Conservation (phyloP, 2,888 invertebrate species). For the Aphodius granarius region DNA sequence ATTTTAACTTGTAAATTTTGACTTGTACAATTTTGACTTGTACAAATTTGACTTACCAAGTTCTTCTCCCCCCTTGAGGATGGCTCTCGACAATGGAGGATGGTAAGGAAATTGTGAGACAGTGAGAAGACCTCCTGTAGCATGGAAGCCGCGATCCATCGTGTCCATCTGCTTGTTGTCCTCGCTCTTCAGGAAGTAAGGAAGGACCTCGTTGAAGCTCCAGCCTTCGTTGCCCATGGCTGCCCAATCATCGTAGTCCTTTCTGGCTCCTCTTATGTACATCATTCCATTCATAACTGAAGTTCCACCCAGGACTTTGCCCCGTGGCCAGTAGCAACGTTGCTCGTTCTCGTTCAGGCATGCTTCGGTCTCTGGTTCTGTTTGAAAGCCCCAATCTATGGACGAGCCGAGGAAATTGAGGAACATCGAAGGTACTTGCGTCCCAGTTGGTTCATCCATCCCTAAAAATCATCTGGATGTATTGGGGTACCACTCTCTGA, state of each 20-base stretch:
- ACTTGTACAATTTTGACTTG: too few relatives aligned
- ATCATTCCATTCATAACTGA: conserved; percentile 96
- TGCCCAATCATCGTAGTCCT: conserved; percentile 89
- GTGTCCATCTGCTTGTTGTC: conserved; percentile 72
- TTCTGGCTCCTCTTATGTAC: conserved; percentile 86
- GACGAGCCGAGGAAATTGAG: conserved; percentile 83
- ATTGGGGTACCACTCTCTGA: too few relatives aligned
- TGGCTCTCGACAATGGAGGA: conserved; percentile 77
- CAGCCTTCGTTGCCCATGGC: conserved; percentile 84
- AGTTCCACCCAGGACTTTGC: conserved; percentile 88
- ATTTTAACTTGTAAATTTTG: too few relatives aligned
- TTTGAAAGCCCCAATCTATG: conserved; percentile 86
- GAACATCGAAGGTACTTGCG: conserved; percentile 89
- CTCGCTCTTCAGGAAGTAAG: conserved; percentile 86
- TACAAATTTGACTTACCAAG: conserved; percentile 63
- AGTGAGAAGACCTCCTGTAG: conserved; percentile 74
- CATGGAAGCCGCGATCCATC: conserved; percentile 78
- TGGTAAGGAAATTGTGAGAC: conserved; percentile 85
- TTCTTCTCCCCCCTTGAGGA: conserved; percentile 78
- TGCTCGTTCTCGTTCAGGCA: conserved; percentile 72
- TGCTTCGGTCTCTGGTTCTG: conserved; percentile 78
- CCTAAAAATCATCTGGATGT: conserved; percentile 53
- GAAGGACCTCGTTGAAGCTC: conserved; percentile 86
- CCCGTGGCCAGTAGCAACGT: conserved; percentile 83
- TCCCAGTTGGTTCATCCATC: conserved; percentile 83